Conservation (phyloP, 2,888 invertebrate species). For the Slavum lentiscoides region DNA sequence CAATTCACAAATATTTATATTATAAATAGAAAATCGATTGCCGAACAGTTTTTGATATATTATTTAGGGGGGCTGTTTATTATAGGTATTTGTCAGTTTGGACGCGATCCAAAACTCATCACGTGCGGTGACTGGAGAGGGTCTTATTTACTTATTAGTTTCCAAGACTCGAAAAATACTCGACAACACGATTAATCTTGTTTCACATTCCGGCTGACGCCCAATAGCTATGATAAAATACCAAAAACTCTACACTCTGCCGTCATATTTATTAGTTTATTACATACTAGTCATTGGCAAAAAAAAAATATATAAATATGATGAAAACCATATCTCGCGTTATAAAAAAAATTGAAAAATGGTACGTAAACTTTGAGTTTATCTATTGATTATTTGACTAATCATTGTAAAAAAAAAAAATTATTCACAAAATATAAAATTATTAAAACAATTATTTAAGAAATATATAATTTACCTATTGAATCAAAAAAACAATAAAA, state of each 20-base stretch:
- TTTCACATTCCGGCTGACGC: neutral
- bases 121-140: slow-evolving; percentile 35
- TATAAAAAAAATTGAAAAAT: too few relatives aligned
- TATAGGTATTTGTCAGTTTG: slow-evolving; percentile 31
- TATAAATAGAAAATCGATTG: slow-evolving; percentile 6
- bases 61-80: neutral
- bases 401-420: too few relatives aligned
- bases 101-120: slow-evolving; percentile 45
- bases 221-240: neutral
- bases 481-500: too few relatives aligned
- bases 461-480: too few relatives aligned
- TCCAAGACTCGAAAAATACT: slow-evolving; percentile 39
- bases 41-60: slow-evolving; percentile 28
- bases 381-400: too few relatives aligned
- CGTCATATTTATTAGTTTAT: neutral
- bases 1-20: neutral
- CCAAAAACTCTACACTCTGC: neutral
- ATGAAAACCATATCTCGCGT: too few relatives aligned
- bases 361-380: too few relatives aligned
- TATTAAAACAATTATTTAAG: too few relatives aligned
- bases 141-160: slow-evolving; percentile 46
- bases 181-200: slow-evolving; percentile 45
- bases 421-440: too few relatives aligned
- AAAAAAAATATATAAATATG: neutral
- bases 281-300: neutral